Conservation (phyloP, 2,113 vertebrate species). For the Pangasianodon hypophthalmus region DNA sequence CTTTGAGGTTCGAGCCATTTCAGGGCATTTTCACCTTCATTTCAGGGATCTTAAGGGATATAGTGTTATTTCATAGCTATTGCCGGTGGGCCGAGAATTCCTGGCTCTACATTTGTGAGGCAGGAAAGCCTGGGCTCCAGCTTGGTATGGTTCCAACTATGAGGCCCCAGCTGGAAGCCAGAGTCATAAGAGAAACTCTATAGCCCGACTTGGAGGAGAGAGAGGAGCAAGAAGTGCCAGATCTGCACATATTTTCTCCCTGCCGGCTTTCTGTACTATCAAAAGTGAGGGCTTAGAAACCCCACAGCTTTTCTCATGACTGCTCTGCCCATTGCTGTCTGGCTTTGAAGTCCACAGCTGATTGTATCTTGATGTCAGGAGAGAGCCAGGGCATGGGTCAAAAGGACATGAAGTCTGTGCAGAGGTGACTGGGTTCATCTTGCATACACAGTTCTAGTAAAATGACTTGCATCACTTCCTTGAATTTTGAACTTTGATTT, state of each 20-base stretch:
- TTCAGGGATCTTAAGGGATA: slow-evolving; percentile 24
- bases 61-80: slow-evolving; percentile 13
- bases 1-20: slow-evolving; percentile 25
- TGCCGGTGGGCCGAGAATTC: background rate
- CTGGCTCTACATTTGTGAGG: slow-evolving; percentile 36
- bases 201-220: slow-evolving; percentile 37
- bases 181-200: slow-evolving; percentile 40
- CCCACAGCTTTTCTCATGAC: slow-evolving; percentile 52
- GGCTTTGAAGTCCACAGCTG: slow-evolving; percentile 41
- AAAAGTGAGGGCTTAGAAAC: slow-evolving; percentile 36
- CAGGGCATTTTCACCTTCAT: slow-evolving; percentile 13
- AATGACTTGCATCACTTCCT: background rate
- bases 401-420: slow-evolving; percentile 34
- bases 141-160: slow-evolving; percentile 34
- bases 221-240: slow-evolving; percentile 31
- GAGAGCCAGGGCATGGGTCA: slow-evolving; percentile 27
- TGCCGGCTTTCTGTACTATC: slow-evolving; percentile 41
- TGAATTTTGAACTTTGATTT: background rate
- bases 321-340: slow-evolving; percentile 45
- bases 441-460: background rate
- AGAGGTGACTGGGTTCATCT: slow-evolving; percentile 46
- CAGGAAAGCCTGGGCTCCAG: slow-evolving; percentile 35
- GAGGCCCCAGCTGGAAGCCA: slow-evolving; percentile 53
- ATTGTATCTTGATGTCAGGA: slow-evolving; percentile 29
- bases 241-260: slow-evolving; percentile 46